Percentiles rank a stretch among this genome's conserved stretches.
These are phyloP conservation scores for Porites cylindrica DNA, from an alignment of 92 coral and sea anemone genomes.

Conservation along the genomic window DNA sequence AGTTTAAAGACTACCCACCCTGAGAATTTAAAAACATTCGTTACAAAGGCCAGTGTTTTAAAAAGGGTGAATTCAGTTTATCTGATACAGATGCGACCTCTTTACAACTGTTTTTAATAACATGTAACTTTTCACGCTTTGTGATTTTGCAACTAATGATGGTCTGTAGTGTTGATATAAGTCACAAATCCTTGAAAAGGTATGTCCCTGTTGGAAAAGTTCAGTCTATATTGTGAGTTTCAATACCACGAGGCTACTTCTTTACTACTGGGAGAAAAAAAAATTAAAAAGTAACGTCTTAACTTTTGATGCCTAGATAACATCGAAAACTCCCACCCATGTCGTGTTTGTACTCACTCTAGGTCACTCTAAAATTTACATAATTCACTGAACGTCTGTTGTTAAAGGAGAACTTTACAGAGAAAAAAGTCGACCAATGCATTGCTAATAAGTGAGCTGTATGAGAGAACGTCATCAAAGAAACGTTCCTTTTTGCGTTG, in stretches of 20 bases:
- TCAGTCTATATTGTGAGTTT: too few species aligned
- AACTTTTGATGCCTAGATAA: too few species aligned
- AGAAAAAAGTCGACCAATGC: neutral
- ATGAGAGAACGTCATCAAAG: neutral
- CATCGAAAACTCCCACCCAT: too few species aligned
- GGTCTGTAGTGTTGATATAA: neutral
- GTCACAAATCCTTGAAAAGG: too few species aligned
- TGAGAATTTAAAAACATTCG: neutral
- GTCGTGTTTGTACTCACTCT: too few species aligned
- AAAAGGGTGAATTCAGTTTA: neutral
- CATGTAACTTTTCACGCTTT: constrained; percentile 4
- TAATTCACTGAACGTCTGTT: neutral
- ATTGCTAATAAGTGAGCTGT: neutral
- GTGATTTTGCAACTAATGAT: neutral
- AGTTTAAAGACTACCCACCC: neutral
- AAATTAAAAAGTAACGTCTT: too few species aligned
- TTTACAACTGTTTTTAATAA: neutral
- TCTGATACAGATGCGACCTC: neutral
- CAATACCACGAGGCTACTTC: too few species aligned
- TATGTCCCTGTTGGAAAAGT: too few species aligned
- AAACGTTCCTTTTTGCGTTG: neutral
- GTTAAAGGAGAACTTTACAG: neutral
- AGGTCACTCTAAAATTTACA: neutral
- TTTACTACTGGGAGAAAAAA: too few species aligned
- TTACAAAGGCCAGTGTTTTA: neutral